Evolutionary conservation across 2,888 invertebrate species (phyloP).

Genomic region (Meiosimyza platycephala): DNA sequence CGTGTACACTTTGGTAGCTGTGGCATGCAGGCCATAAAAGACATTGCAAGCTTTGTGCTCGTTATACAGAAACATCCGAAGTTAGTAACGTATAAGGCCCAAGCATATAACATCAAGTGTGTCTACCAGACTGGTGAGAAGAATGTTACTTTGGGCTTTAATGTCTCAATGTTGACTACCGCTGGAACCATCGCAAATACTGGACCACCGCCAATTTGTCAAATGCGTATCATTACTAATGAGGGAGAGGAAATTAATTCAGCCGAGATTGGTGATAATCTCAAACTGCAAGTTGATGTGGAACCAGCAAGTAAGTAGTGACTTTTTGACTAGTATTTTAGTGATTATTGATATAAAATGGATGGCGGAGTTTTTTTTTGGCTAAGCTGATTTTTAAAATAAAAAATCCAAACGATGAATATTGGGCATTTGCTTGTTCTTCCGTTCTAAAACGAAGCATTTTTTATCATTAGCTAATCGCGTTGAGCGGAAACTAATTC

Average conservation of each 20-base stretch:
- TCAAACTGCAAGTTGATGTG: constrained; percentile 87
- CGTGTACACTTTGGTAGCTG: constrained; percentile 92
- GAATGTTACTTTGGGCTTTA: constrained; percentile 91
- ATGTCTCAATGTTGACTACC: constrained; percentile 94
- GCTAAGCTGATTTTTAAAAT: too few relatives aligned
- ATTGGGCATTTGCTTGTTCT: too few relatives aligned
- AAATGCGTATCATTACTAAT: constrained; percentile 90
- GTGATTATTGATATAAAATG: too few relatives aligned
- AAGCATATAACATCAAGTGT: constrained; percentile 96
- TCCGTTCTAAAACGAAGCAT: too few relatives aligned
- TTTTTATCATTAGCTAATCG: too few relatives aligned
- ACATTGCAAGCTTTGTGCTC: constrained; percentile 90
- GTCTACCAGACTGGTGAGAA: constrained; percentile 94
- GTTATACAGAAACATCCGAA: constrained; percentile 97
- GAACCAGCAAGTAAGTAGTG: constrained; percentile 76
- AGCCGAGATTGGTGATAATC: constrained; percentile 91
- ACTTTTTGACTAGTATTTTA: background rate
- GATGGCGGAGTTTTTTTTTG: too few relatives aligned
- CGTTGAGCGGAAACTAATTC: too few relatives aligned
- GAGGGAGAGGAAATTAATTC: constrained; percentile 90
- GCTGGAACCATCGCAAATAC: constrained; percentile 96
- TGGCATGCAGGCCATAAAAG: constrained; percentile 90
- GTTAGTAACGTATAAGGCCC: constrained; percentile 92
- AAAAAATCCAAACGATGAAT: too few relatives aligned
- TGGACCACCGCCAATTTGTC: constrained; percentile 91